Evolutionary conservation across 2,113 vertebrate genomes (phyloP), one percentile per base, ranked within the genome.

Genomic region (Hassar affinis): DNA sequence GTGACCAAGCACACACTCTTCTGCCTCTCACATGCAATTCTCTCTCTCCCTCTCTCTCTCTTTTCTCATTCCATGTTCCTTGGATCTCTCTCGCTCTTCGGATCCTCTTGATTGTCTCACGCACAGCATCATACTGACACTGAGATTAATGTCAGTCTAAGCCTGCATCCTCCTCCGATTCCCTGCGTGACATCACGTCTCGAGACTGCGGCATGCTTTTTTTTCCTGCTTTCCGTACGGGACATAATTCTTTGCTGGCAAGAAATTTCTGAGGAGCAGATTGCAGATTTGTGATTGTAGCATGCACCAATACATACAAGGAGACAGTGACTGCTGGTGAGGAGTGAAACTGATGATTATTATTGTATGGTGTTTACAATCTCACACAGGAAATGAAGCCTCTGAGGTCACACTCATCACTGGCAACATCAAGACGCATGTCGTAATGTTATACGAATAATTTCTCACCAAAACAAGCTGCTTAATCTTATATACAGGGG

Each of bases 71-170:
- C 69, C 47, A 69, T 86, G 79, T 49, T 57, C 47, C 52, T 56
- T 42, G 54, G 64, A 77, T 80, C 59, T 85, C 51, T 66, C 79
- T 61, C 56, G 3, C 82, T 56, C 45, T 49, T 49, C 18, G 8
- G 62, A 81, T 81, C 78, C 69, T 86, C 77, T 12, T 54, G 84
- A 78, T 68, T 87, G 79, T 45, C n/a, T 27, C 85, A 87, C 78
- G 81, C 62, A 81, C 68, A 77, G 83, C 52, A 84, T 88, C 80
- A 85, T 77, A 86, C 56, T 56, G 35, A 85, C 57, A 75, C 81
- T 35, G 80, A 86, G 85, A 88, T 86, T 88, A 88, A 87, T 85
- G 84, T 87, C 87, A 87, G 82, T 82, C 51, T 75, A 82, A 79
- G 52, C 84, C 71, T 64, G 80, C 78, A 72, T 85, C 84, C 74